Percentiles rank a stretch among this genome's conserved stretches.
Evolutionary conservation across 2,888 invertebrate species (phyloP).

Genomic region (Amphipyra berbera): DNA sequence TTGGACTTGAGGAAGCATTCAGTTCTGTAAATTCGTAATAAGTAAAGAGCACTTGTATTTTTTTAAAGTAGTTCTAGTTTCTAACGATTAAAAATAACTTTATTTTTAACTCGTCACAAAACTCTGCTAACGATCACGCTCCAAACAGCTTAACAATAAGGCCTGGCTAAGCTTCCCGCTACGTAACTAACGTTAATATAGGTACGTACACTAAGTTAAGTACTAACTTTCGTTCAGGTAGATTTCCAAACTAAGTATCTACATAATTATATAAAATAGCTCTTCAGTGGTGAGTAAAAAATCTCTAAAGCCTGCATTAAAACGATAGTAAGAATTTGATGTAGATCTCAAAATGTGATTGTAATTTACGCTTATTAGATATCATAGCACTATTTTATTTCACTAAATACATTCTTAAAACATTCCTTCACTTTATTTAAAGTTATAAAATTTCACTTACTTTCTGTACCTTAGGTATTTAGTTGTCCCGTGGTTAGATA

Average conservation of each 20-base stretch:
- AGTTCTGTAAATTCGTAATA: slow-evolving; percentile 25
- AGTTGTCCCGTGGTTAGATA: slow-evolving; percentile 39
- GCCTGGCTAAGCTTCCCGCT: slow-evolving; percentile 73
- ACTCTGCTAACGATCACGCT: slow-evolving; percentile 70
- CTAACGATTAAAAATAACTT: slow-evolving; percentile 20
- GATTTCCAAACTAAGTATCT: not conserved
- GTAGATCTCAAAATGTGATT: slow-evolving; percentile 48
- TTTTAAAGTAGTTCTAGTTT: slow-evolving; percentile 49
- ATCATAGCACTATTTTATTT: slow-evolving; percentile 45
- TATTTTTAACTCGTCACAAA: slow-evolving; percentile 46
- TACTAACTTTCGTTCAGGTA: slow-evolving; percentile 38
- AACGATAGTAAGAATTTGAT: slow-evolving; percentile 22
- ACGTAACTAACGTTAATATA: slow-evolving; percentile 46
- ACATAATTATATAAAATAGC: slow-evolving; percentile 12
- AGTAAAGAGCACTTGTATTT: slow-evolving; percentile 50
- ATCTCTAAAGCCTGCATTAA: slow-evolving; percentile 33
- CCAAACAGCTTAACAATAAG: slow-evolving; percentile 66
- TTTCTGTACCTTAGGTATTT: slow-evolving; percentile 42
- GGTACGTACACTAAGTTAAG: slow-evolving; percentile 44
- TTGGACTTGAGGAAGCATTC: slow-evolving; percentile 60
- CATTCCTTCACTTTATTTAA: slow-evolving; percentile 25
- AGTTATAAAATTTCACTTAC: slow-evolving; percentile 30
- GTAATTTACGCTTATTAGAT: slow-evolving; percentile 53
- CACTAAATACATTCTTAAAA: slow-evolving; percentile 13
- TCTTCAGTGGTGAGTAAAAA: slow-evolving; percentile 53